Conservation (phyloP, 2,113 vertebrate species). For the Aegithalos caudatus region DNA sequence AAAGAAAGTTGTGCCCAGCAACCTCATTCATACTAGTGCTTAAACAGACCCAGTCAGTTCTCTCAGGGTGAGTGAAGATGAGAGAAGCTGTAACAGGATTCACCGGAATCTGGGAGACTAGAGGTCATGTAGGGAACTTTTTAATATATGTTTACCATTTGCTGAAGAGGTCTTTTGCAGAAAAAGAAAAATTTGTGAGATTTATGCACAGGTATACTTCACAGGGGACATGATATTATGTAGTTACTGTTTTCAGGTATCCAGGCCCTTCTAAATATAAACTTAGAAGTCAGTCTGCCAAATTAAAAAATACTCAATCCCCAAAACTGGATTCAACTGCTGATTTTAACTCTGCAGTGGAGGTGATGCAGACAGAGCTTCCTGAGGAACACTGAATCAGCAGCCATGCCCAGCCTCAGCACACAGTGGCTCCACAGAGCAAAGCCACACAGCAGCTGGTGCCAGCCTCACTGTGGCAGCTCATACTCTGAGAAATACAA, state of each 20-base stretch:
- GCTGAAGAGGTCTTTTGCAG: neutral
- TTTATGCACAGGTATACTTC: neutral
- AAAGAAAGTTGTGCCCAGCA: neutral
- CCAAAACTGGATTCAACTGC: neutral
- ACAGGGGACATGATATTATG: neutral
- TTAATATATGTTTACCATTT: neutral
- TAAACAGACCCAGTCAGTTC: neutral
- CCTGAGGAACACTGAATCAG: neutral
- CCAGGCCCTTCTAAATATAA: neutral
- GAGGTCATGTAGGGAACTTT: neutral
- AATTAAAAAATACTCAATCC: neutral
- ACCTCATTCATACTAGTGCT: neutral
- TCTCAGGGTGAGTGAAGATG: neutral
- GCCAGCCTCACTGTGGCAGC: neutral
- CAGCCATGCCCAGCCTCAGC: neutral
- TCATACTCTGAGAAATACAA: neutral
- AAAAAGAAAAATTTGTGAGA: neutral
- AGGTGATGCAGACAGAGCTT: neutral
- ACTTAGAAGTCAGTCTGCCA: neutral
- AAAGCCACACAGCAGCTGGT: neutral
- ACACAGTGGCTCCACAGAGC: neutral
- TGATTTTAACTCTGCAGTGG: neutral
- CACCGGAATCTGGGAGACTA: neutral
- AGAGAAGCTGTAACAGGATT: neutral
- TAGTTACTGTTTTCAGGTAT: neutral